phyloP scores from a whole-genome alignment of 1,140 invertebrate species.

The Euura lappo region DNA sequence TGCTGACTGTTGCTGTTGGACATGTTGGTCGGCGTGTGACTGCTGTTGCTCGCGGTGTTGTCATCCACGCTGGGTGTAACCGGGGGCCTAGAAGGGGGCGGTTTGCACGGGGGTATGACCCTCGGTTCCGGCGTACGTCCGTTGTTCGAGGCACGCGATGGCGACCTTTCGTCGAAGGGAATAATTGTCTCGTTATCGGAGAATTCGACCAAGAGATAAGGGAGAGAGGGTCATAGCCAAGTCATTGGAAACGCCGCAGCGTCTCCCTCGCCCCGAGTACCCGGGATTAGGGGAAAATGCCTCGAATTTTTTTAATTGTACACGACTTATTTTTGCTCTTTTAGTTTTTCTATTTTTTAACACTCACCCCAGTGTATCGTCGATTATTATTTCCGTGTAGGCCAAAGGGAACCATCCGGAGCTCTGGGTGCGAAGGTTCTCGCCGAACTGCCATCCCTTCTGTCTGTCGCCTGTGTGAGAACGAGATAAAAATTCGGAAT shows the following conservation, averaged over 20 bases:
- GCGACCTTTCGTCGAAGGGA: constrained; percentile 33
- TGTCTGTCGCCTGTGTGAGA: constrained; percentile 72
- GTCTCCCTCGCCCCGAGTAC: not conserved
- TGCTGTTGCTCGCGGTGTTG: constrained; percentile 31
- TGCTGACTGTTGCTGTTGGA: constrained; percentile 50
- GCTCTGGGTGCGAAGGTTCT: constrained; percentile 86
- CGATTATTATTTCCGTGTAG: constrained; percentile 80
- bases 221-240: not conserved
- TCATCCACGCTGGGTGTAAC: constrained; percentile 42
- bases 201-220: not conserved
- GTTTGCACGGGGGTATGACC: constrained; percentile 47
- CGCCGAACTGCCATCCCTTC: constrained; percentile 95
- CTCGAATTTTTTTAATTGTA: no score
- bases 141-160: constrained; percentile 45
- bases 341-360: not conserved
- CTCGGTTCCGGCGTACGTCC: constrained; percentile 44
- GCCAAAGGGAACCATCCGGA: constrained; percentile 94
- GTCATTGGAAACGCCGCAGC: not conserved
- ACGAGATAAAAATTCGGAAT: not conserved
- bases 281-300: not conserved
- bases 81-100: constrained; percentile 47
- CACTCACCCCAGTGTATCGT: constrained; percentile 65
- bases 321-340: not conserved
- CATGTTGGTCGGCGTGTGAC: constrained; percentile 41
- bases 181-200: not conserved